Base-by-base conservation (phyloP, 1,140 invertebrate genomes). In the Apis florea region DNA sequence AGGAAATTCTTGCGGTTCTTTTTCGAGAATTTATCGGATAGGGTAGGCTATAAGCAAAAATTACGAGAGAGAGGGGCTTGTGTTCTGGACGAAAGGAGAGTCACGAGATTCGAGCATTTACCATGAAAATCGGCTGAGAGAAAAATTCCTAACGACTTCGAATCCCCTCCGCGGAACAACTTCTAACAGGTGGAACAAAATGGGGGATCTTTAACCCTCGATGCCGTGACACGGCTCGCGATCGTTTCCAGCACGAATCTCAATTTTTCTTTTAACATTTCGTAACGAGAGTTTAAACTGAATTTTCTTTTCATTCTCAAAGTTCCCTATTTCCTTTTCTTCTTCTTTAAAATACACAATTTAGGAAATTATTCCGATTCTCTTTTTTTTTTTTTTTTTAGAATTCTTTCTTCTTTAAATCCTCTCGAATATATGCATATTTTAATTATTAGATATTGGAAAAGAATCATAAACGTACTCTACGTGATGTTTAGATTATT, bases 131-230 rank as follows among this genome's bases (percentile, higher is more conserved):
- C 66, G n/a, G 66, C n/a, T 49, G n/a, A 40, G 47, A 24, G 66
- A 49, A 68, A 68, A 68, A 68, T 68, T 68, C 47, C 66, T 68
- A 68, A 68, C 66, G 40, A 68, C 66, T 68, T 68, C 49, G 66
- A 68, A 68, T 49, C 40, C n/a, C 66, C 17, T 68, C 66, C 47
- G 47, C 66, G 21, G 5, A 4, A n/a, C 40, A 68, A 68, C 66
- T 68, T 68, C 66, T 68, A 68, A 68, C 66, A 68, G 66, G 66
- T 68, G 66, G 47, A 68, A 68, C 66, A 68, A 68, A 68, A 68
- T 49, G 66, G 47, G 21, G 11, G 66, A 49, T 51, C 66, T 51
- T 68, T 68, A 68, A 51, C 66, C 66, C 66, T 68, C 47, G 47
- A 68, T 49, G 64, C n/a, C 66, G 66, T 68, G 66, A 68, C 66